A percentile compares a stretch with the other conserved stretches of the same genome.
phyloP scores from a whole-genome alignment of 2,113 vertebrate species.

The Scomber scombrus region DNA sequence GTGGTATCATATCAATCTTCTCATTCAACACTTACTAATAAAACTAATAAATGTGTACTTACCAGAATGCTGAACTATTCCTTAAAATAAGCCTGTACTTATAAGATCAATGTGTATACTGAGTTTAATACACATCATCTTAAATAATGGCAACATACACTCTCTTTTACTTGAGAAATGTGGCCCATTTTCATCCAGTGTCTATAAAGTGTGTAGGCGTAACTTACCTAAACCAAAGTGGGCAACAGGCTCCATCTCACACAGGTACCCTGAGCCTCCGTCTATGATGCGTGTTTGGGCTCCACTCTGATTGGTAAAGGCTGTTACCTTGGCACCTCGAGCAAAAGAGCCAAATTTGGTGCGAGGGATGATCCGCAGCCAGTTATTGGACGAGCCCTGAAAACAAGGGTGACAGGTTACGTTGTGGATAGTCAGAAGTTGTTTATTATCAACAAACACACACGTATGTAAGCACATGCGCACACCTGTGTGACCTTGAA shows the following conservation, averaged over 20 bases:
- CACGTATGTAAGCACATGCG: not conserved
- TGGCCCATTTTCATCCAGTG: not conserved
- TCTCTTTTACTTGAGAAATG: not conserved
- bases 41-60: no score
- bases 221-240: slow-evolving; percentile 92
- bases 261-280: slow-evolving; percentile 93
- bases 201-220: not conserved
- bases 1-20: no score
- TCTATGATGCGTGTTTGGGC: slow-evolving; percentile 92
- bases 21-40: no score
- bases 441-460: not conserved
- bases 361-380: slow-evolving; percentile 93
- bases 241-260: slow-evolving; percentile 95
- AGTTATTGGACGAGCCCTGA: slow-evolving; percentile 92
- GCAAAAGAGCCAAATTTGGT: slow-evolving; percentile 93
- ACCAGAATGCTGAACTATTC: no score
- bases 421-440: fast-evolving
- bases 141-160: not conserved
- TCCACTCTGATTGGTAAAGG: slow-evolving; percentile 89
- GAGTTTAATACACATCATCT: not conserved
- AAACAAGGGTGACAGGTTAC: not conserved
- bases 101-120: no score
- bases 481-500: slow-evolving; percentile 91
- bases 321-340: slow-evolving; percentile 91
- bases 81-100: no score